Conservation (phyloP, 2,113 vertebrate genomes). For the Pterophyllum scalare region DNA sequence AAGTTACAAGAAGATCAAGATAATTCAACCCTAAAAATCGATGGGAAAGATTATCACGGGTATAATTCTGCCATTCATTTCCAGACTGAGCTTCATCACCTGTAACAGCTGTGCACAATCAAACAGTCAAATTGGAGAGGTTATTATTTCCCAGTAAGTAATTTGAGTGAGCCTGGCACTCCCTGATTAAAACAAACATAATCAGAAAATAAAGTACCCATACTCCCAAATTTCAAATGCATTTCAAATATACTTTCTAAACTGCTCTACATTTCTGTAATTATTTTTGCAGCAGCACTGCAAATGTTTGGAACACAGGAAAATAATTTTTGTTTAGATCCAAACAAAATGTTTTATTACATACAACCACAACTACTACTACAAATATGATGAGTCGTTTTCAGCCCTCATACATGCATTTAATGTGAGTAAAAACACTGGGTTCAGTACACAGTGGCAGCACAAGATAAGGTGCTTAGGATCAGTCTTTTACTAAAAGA, state of each 20-base stretch:
- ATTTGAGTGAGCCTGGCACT: constrained; percentile 13
- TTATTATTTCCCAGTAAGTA: constrained; percentile 23
- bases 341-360: neutral
- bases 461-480: neutral
- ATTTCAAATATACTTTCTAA: constrained; percentile 3
- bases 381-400: neutral
- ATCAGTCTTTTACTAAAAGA: constrained; percentile 21
- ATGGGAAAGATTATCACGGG: neutral
- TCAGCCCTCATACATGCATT: neutral
- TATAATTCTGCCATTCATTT: neutral
- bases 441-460: neutral
- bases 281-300: neutral
- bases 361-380: neutral
- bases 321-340: neutral
- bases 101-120: constrained; percentile 34
- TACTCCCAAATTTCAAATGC: neutral
- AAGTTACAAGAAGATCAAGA: neutral
- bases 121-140: constrained; percentile 17
- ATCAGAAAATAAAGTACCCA: constrained; percentile 4
- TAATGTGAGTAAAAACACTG: constrained; percentile 15
- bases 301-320: neutral
- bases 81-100: constrained; percentile 14
- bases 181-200: constrained; percentile 18
- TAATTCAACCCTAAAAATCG: neutral
- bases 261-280: neutral